A percentile compares a stretch with the other conserved stretches of the same genome.
Evolutionary conservation across 2,888 invertebrate species (phyloP).

Genomic region (Mythimna albipuncta): DNA sequence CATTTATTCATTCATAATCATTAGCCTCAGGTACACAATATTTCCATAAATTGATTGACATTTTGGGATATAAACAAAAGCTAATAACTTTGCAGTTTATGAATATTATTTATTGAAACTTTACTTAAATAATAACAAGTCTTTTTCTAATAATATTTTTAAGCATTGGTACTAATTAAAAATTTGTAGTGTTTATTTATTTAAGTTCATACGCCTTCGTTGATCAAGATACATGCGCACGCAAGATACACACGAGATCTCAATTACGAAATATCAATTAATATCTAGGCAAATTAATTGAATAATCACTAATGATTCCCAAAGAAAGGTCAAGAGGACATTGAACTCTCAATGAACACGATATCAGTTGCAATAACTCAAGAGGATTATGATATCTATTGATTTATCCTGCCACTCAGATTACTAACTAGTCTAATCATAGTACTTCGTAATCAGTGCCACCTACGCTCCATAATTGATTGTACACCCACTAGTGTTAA

Average conservation of each 20-base stretch:
- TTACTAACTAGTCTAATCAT: neutral
- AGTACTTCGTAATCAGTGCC: neutral
- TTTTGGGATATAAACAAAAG: too few relatives aligned
- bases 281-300: neutral
- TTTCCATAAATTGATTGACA: too few relatives aligned
- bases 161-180: too few relatives aligned
- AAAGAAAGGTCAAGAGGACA: neutral
- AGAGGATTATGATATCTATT: neutral
- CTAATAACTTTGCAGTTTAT: too few relatives aligned
- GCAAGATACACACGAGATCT: neutral
- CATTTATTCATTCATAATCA: too few relatives aligned
- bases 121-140: too few relatives aligned
- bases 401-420: neutral
- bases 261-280: neutral
- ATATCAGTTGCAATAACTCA: neutral
- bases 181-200: too few relatives aligned
- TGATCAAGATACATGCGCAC: neutral
- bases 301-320: neutral
- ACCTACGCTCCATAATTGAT: neutral
- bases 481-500: neutral
- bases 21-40: too few relatives aligned
- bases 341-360: neutral
- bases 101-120: too few relatives aligned
- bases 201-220: too few relatives aligned
- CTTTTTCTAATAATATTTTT: too few relatives aligned